These are phyloP conservation scores for Trachops cirrhosus DNA, from an alignment of 2,797 vertebrate genomes.

Conservation along the genomic window DNA sequence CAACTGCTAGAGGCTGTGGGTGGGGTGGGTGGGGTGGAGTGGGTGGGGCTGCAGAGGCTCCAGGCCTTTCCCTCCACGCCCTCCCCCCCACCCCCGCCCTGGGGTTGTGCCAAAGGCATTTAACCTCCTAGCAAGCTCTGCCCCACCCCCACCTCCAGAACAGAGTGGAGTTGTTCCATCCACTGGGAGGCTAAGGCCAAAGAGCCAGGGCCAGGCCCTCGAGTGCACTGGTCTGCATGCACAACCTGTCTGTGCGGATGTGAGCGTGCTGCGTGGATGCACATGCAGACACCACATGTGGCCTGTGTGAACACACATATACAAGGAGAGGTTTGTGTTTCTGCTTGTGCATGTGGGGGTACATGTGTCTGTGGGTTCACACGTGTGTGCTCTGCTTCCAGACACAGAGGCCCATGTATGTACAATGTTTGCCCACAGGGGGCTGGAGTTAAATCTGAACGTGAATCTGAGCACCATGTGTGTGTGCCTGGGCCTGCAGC, in stretches of 20 bases:
- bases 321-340: not conserved
- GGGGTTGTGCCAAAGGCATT: not conserved
- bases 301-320: not conserved
- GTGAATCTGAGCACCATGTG: not conserved
- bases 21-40: too few relatives aligned
- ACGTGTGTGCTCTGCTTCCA: not conserved
- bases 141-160: not conserved
- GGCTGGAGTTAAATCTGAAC: not conserved
- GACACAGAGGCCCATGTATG: not conserved
- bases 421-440: not conserved
- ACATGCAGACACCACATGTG: not conserved
- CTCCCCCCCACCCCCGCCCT: not conserved
- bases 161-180: not conserved
- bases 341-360: not conserved
- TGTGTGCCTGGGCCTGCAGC: not conserved
- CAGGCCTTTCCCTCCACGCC: not conserved
- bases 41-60: not conserved
- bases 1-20: too few relatives aligned
- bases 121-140: not conserved
- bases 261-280: fast-evolving
- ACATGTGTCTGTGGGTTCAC: not conserved
- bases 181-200: not conserved
- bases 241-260: fast-evolving
- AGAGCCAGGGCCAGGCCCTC: not conserved
- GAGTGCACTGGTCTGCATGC: fast-evolving